Evolutionary conservation across 2,797 vertebrate genomes (phyloP).

Genomic region (Anguilla pacifica): DNA sequence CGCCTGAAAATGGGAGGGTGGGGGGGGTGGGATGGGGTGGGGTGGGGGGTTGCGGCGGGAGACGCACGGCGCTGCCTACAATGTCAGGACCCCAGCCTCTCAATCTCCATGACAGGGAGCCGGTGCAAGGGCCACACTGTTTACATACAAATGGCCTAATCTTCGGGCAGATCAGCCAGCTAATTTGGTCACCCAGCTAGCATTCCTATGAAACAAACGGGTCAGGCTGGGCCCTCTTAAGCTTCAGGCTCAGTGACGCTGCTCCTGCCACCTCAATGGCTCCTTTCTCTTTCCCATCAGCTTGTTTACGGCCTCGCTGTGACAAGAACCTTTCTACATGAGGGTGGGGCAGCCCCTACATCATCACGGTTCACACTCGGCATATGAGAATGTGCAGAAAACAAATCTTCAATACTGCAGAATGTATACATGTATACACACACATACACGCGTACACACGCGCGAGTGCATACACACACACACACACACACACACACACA

Average conservation of each 20-base stretch:
- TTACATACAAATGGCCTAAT: conserved; percentile 66
- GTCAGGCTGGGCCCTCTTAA: conserved; percentile 43
- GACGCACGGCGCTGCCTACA: not conserved
- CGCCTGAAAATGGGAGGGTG: not conserved
- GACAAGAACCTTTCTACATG: not conserved
- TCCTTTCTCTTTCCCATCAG: conserved; percentile 28
- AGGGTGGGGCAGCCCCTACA: not conserved
- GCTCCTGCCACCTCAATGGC: not conserved
- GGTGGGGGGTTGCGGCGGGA: too few species aligned
- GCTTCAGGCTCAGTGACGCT: conserved; percentile 17
- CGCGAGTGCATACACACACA: too few species aligned
- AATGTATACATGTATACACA: not conserved
- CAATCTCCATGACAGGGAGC: conserved; percentile 29
- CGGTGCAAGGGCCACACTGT: conserved; percentile 59
- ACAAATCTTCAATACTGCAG: not conserved
- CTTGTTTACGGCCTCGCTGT: conserved; percentile 20
- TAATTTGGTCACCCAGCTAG: conserved; percentile 66
- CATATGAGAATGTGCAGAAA: conserved; percentile 7
- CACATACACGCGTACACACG: too few species aligned
- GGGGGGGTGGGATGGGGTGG: too few species aligned
- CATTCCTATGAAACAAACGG: conserved; percentile 57
- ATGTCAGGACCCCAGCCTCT: conserved; percentile 23
- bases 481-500: too few species aligned
- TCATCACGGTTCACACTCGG: not conserved
- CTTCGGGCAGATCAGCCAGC: conserved; percentile 58